Conservation (phyloP, 2,888 invertebrate species). For the Monopis laevigella region DNA sequence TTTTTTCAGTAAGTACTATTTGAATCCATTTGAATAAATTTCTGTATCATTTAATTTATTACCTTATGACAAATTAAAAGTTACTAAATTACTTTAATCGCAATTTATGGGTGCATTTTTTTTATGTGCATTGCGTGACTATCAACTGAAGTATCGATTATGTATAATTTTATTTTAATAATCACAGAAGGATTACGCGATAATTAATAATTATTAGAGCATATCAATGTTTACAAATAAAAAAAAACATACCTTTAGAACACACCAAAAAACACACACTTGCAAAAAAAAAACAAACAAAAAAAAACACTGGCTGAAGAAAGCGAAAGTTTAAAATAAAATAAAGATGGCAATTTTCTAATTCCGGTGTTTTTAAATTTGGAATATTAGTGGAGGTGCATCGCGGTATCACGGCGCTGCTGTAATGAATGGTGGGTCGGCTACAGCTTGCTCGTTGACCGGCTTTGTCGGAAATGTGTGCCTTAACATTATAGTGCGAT, state of each 20-base stretch:
- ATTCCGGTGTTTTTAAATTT: not conserved
- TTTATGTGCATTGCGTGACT: too few relatives aligned
- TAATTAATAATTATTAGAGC: not conserved
- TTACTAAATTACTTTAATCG: too few relatives aligned
- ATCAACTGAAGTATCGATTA: too few relatives aligned
- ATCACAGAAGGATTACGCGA: too few relatives aligned
- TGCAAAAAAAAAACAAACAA: not conserved
- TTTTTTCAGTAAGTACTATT: too few relatives aligned
- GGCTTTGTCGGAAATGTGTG: slow-evolving; percentile 58
- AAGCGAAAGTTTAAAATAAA: not conserved
- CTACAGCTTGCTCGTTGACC: slow-evolving; percentile 42
- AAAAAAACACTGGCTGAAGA: not conserved
- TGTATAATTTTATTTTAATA: too few relatives aligned
- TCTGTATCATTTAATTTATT: too few relatives aligned
- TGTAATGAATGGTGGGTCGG: slow-evolving; percentile 51
- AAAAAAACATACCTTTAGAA: not conserved
- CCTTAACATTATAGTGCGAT: slow-evolving; percentile 31
- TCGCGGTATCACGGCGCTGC: slow-evolving; percentile 41
- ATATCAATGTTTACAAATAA: not conserved
- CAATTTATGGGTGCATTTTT: too few relatives aligned
- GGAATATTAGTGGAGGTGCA: slow-evolving; percentile 45
- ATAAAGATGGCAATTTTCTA: not conserved
- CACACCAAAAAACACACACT: not conserved
- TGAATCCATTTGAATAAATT: too few relatives aligned
- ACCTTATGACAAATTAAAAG: too few relatives aligned